These are phyloP conservation scores for Apodemia hepburni DNA, from an alignment of 2,888 invertebrate genomes.

Conservation along the genomic window DNA sequence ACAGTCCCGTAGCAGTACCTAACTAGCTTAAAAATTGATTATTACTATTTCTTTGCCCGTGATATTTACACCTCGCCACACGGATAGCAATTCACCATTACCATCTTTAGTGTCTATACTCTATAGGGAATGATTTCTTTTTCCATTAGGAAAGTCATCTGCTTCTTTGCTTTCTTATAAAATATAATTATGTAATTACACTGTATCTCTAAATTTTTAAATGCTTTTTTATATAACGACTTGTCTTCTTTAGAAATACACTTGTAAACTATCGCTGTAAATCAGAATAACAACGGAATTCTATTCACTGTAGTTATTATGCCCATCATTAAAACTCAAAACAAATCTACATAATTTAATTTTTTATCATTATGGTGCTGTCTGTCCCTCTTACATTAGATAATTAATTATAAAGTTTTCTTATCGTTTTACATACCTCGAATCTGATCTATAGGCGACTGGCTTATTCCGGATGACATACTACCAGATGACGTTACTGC, in stretches of 20 bases:
- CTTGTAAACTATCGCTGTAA: background rate
- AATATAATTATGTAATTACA: no score
- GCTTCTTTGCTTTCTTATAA: no score
- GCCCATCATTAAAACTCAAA: background rate
- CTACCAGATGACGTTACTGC: constrained; percentile 63
- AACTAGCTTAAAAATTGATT: no score
- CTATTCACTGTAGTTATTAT: background rate
- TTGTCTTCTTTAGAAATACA: background rate
- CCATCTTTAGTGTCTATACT: no score
- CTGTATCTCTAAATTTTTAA: no score
- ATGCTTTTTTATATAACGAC: no score
- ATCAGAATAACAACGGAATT: background rate
- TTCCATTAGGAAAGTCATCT: no score
- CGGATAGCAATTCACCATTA: no score
- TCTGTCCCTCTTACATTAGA: background rate
- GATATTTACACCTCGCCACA: no score
- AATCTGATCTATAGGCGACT: constrained; percentile 61
- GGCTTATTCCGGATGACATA: constrained; percentile 62
- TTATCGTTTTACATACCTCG: constrained; percentile 42
- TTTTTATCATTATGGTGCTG: background rate
- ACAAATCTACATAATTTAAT: background rate
- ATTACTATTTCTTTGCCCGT: no score
- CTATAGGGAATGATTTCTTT: no score
- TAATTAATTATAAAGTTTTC: constrained; percentile 13
- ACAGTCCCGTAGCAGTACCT: no score